Evolutionary conservation across 2,797 vertebrate genomes (phyloP).

Genomic region (Centroberyx gerrardi): DNA sequence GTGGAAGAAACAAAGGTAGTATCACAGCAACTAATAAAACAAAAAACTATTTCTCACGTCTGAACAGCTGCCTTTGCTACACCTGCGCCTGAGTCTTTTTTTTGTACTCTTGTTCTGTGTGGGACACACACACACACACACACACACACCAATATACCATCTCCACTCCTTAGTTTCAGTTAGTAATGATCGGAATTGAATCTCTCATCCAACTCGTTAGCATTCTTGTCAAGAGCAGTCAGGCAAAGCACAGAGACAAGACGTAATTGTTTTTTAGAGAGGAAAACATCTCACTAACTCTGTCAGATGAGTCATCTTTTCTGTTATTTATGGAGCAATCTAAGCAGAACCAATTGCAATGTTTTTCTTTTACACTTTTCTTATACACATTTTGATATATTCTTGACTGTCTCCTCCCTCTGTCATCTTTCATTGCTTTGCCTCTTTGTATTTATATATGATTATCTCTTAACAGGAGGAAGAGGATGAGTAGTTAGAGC

Average conservation of each 20-base stretch:
- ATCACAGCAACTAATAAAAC: slow-evolving; percentile 2
- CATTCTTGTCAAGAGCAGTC: background rate
- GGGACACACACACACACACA: slow-evolving; percentile 21
- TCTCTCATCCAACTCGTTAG: background rate
- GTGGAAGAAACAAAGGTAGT: slow-evolving; percentile 75
- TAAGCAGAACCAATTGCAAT: slow-evolving; percentile 19
- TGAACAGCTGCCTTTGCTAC: slow-evolving; percentile 30
- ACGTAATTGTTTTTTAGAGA: slow-evolving; percentile 7
- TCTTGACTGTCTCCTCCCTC: background rate
- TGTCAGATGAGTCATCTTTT: background rate
- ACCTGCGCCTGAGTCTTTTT: slow-evolving; percentile 20
- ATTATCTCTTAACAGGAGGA: slow-evolving; percentile 77
- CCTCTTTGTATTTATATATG: slow-evolving; percentile 2
- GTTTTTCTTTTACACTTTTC: slow-evolving; percentile 3
- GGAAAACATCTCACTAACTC: background rate
- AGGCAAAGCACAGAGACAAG: background rate
- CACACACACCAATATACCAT: background rate
- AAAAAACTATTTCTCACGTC: slow-evolving; percentile 8
- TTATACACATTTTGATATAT: background rate
- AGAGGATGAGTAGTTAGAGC: slow-evolving; percentile 76
- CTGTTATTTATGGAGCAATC: slow-evolving; percentile 27
- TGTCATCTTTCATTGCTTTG: background rate
- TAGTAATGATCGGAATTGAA: background rate
- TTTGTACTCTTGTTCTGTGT: background rate
- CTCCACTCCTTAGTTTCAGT: background rate